These are phyloP conservation scores for Budorcas taxicolor DNA, from an alignment of 2,113 vertebrate genomes.

Conservation along the genomic window DNA sequence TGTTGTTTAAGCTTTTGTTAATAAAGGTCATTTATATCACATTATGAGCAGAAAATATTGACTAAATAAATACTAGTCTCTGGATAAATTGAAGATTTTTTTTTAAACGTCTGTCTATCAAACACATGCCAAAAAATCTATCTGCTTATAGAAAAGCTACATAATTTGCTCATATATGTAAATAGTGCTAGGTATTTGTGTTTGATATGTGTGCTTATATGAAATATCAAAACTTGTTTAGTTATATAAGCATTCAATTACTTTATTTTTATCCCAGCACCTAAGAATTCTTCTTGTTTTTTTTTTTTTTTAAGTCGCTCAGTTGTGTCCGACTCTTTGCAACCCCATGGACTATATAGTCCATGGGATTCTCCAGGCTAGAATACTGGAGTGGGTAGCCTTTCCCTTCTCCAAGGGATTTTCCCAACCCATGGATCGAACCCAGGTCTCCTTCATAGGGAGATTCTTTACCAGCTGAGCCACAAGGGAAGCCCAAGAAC, in stretches of 20 bases:
- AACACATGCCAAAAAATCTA: background rate
- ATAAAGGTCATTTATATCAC: slow-evolving; percentile 13
- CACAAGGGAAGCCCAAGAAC: background rate
- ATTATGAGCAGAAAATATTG: slow-evolving; percentile 10
- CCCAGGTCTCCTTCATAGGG: background rate
- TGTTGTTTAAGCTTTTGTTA: slow-evolving; percentile 8
- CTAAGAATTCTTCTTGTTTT: background rate
- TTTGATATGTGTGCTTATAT: background rate
- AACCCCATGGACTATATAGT: background rate
- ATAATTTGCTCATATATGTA: background rate
- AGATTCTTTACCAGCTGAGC: background rate
- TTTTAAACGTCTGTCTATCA: background rate
- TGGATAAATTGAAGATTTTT: background rate
- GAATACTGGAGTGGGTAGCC: background rate
- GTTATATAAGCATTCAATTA: background rate
- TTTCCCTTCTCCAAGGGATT: background rate
- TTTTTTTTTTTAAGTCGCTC: background rate
- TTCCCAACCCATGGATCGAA: background rate
- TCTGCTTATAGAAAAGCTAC: background rate
- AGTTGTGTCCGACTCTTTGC: accelerated
- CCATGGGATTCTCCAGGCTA: background rate
- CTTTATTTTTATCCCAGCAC: background rate
- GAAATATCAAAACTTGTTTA: background rate
- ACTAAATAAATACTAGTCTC: slow-evolving; percentile 4
- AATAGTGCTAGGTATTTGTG: background rate